Evolutionary conservation across 1,140 invertebrate species (phyloP), one percentile per base, ranked within the genome.

Genomic region (Pseudomyrmex dendroicus): DNA sequence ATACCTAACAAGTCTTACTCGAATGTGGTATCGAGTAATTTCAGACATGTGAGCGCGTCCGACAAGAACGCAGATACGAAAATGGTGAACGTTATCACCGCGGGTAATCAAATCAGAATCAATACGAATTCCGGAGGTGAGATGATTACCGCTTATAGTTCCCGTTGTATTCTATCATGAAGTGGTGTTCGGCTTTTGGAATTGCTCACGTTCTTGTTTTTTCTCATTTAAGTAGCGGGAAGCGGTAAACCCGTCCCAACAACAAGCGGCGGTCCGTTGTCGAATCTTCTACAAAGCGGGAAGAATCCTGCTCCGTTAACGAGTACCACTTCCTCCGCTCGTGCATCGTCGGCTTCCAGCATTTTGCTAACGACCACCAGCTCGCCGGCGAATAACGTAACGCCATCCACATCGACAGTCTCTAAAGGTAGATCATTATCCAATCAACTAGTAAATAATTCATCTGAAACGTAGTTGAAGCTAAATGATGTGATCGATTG

Each of bases 401-500:
- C 87, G 67, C 57, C 90, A 13, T 74, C 85, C 20, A 72, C 86
- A 56, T 76, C 91, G 22, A 83, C 89, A 2, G 76, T 86, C 22
- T 20, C 91, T 90, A 93, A 93, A 94, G 93, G 93, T 94, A 94
- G 89, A 93, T 89, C 86, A 90, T 91, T 92, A 87, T 91, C 89
- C 91, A 92, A 88, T 84, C 88, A 86, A 63, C 54, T 89, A 87
- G 22, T 73, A 61, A 89, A 61, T 74, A 89, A 82, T 82, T 84
- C 83, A 59, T 10, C 86, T 15, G 76, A 80, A 80, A 72, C 66
- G n/a, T 80, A 80, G 20, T 68, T 12, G 22, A 59, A 48, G 48
- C 57, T 73, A 62, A 20, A 48, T 62, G 5, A 62, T 46, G 35
- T n/a, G 62, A 44, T 46, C 5, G 50, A 76, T 66, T 5, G 13